Conservation (phyloP, 2,113 vertebrate genomes). For the Pseudopodoces humilis region DNA sequence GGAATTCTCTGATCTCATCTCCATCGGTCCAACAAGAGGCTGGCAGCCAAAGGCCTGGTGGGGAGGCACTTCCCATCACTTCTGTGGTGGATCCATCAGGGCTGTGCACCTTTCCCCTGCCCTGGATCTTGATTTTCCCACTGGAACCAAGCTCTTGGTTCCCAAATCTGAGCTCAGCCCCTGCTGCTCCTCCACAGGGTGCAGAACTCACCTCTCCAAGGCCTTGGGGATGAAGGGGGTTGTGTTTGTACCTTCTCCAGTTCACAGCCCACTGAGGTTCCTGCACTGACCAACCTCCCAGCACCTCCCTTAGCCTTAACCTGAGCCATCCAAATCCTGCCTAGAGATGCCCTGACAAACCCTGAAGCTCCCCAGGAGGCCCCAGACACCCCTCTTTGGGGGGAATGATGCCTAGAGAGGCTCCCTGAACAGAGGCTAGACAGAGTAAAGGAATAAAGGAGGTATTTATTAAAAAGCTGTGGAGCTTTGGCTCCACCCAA, state of each 20-base stretch:
- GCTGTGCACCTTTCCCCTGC: neutral
- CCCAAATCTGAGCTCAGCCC: neutral
- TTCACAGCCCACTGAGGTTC: fast-evolving
- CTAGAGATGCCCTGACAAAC: neutral
- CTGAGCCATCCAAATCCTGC: neutral
- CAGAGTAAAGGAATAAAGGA: too few species aligned
- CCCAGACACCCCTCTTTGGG: neutral
- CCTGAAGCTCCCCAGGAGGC: fast-evolving
- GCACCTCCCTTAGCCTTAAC: neutral
- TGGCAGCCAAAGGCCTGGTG: neutral
- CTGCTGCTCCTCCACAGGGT: neutral
- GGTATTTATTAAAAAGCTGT: too few species aligned
- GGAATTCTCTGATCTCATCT: neutral
- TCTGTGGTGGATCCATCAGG: neutral
- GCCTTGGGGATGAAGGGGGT: neutral
- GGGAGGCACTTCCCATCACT: neutral
- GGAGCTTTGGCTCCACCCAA: too few species aligned
- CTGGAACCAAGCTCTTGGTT: neutral
- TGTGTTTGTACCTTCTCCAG: neutral
- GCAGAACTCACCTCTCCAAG: too few species aligned
- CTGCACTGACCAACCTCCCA: neutral
- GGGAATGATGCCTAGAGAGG: too few species aligned
- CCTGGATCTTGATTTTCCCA: neutral
- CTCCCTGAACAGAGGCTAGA: too few species aligned
- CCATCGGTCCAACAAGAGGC: neutral